phyloP scores from a whole-genome alignment of 2,888 invertebrate species.

The Mechanitis messenoides region DNA sequence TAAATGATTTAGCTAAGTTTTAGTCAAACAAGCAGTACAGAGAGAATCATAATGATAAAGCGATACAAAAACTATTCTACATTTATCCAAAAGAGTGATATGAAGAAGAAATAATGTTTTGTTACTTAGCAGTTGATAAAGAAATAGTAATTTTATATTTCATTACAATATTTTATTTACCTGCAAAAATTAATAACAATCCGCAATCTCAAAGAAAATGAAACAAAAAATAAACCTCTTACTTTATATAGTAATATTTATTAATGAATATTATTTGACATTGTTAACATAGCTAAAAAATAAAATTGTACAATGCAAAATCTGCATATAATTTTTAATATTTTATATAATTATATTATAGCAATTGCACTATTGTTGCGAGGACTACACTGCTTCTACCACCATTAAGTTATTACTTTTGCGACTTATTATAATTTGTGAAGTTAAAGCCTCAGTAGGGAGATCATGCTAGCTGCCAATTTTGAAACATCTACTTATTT shows the following conservation, averaged over 20 bases:
- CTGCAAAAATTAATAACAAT: conserved; percentile 37
- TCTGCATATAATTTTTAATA: conserved; percentile 67
- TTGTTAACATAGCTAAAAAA: conserved; percentile 70
- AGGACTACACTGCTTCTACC: conserved; percentile 72
- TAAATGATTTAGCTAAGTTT: conserved; percentile 46
- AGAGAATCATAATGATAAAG: conserved; percentile 27
- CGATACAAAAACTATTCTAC: conserved; percentile 21
- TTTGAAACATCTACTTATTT: conserved; percentile 60
- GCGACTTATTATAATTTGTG: conserved; percentile 52
- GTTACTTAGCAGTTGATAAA: conserved; percentile 8
- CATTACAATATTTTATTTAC: conserved; percentile 32
- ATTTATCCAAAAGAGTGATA: conserved; percentile 4
- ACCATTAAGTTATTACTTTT: conserved; percentile 55
- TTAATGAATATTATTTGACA: conserved; percentile 70
- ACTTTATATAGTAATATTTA: conserved; percentile 71
- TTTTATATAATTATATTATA: conserved; percentile 56
- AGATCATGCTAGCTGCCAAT: conserved; percentile 62
- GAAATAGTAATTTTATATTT: no score
- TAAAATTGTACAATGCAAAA: conserved; percentile 75
- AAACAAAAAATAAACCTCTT: conserved; percentile 65
- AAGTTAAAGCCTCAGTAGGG: conserved; percentile 59
- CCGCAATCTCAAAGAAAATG: conserved; percentile 41
- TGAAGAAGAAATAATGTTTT: conserved; percentile 13
- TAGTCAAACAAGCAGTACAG: conserved; percentile 33
- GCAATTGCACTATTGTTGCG: conserved; percentile 76